Evolutionary conservation across 1,140 invertebrate species (phyloP).

Genomic region (Phenacoccus solenopsis): DNA sequence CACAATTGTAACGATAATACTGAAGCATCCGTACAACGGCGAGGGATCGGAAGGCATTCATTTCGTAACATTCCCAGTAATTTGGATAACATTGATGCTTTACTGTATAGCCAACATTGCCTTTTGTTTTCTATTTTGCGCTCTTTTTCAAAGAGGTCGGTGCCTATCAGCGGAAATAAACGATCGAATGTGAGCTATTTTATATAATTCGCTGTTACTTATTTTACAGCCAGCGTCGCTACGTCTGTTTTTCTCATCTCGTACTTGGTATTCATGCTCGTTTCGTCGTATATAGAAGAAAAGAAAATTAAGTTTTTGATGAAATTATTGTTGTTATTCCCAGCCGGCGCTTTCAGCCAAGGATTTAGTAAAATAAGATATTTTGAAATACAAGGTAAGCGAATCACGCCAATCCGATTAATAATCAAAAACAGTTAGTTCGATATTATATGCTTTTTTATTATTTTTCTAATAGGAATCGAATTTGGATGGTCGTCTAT

Average conservation of each 20-base stretch:
- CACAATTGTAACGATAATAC: slow-evolving; percentile 37
- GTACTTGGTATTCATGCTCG: neutral
- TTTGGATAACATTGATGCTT: slow-evolving; percentile 16
- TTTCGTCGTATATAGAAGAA: neutral
- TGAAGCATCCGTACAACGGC: slow-evolving; percentile 29
- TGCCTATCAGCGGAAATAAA: neutral
- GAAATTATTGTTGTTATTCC: neutral
- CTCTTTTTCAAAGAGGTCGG: slow-evolving; percentile 17
- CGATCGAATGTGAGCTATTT: neutral
- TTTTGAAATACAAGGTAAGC: neutral
- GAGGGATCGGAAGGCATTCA: slow-evolving; percentile 30
- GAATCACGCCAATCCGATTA: neutral
- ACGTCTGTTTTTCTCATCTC: neutral
- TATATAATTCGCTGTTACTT: neutral
- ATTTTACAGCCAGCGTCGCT: neutral
- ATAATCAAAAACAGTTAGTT: neutral
- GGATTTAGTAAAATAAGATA: neutral
- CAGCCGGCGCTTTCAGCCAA: neutral
- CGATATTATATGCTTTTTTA: neutral
- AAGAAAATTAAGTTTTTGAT: neutral
- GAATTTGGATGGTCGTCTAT: neutral
- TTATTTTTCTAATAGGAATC: neutral
- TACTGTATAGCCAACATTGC: slow-evolving; percentile 20
- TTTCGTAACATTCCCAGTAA: slow-evolving; percentile 34
- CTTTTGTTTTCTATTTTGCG: slow-evolving; percentile 21